These are phyloP conservation scores for Beroe forskalii DNA, from an alignment of 37 sponge, comb jelly and placozoan genomes.

Conservation along the genomic window DNA sequence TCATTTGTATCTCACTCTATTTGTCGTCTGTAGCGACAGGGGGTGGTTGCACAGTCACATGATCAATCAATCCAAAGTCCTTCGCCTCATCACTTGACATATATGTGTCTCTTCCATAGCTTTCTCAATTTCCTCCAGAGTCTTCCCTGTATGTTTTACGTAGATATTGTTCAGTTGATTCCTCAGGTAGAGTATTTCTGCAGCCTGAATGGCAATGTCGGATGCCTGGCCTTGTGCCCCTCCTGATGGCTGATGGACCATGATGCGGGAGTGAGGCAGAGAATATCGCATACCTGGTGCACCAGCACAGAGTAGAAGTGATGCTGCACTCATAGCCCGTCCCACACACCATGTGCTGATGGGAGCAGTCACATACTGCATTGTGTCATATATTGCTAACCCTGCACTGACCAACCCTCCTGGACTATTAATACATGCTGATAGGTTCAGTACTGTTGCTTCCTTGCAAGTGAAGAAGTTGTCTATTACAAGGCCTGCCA, in stretches of 20 bases:
- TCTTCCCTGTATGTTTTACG: constrained; percentile 64
- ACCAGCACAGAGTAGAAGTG: constrained; percentile 60
- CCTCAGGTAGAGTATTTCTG: constrained; percentile 64
- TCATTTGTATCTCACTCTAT: too few relatives aligned
- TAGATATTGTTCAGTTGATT: constrained; percentile 65
- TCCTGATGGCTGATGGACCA: constrained; percentile 65
- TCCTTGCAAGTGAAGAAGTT: constrained; percentile 34
- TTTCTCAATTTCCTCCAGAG: constrained; percentile 51
- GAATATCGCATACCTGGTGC: constrained; percentile 59
- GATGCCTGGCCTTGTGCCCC: constrained; percentile 67
- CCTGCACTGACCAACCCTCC: constrained; percentile 66
- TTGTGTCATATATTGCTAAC: constrained; percentile 65
- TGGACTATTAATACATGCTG: constrained; percentile 64
- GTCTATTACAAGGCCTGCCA: constrained; percentile 60
- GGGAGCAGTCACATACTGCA: constrained; percentile 60
- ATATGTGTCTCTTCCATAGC: constrained; percentile 67
- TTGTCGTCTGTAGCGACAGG: neutral
- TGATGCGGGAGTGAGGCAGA: constrained; percentile 62
- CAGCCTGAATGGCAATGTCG: constrained; percentile 69
- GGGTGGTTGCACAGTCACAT: constrained; percentile 56
- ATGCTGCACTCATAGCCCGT: constrained; percentile 42
- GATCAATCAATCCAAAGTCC: constrained; percentile 67
- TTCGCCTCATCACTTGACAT: constrained; percentile 67
- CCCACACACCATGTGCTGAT: constrained; percentile 66
- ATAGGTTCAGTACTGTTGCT: constrained; percentile 44